Conservation (phyloP, 2,113 vertebrate species). For the Scolopax mira region DNA sequence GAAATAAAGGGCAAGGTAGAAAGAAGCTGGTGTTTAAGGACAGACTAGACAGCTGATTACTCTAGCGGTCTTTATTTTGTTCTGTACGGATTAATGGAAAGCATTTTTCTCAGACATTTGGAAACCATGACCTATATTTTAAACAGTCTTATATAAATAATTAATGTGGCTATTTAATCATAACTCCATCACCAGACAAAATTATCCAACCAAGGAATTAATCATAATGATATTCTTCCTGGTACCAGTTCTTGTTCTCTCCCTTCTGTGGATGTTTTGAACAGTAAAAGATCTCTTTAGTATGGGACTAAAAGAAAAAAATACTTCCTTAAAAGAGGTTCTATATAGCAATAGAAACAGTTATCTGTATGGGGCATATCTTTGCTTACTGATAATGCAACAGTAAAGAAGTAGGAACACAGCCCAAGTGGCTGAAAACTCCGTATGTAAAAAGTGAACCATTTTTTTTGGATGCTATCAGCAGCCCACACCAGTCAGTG, state of each 20-base stretch:
- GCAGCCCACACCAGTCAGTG: background rate
- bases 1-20: background rate
- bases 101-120: background rate
- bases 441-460: background rate
- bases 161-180: background rate
- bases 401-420: background rate
- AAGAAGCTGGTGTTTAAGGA: background rate
- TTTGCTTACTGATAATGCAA: background rate
- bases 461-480: background rate
- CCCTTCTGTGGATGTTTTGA: background rate
- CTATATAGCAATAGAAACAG: background rate
- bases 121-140: slow-evolving; percentile 17
- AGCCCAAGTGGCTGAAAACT: background rate
- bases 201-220: background rate
- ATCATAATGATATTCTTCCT: background rate
- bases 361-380: background rate
- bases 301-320: background rate
- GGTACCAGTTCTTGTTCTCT: background rate
- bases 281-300: background rate
- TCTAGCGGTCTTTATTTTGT: background rate
- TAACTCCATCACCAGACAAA: background rate
- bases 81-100: background rate
- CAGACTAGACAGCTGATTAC: background rate
- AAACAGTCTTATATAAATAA: slow-evolving; percentile 28
- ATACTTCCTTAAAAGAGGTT: background rate